A percentile compares a stretch with the other conserved stretches of the same genome.
These are phyloP conservation scores for Pocillopora verrucosa DNA, from an alignment of 64 coral and sea anemone species.

Conservation along the genomic window DNA sequence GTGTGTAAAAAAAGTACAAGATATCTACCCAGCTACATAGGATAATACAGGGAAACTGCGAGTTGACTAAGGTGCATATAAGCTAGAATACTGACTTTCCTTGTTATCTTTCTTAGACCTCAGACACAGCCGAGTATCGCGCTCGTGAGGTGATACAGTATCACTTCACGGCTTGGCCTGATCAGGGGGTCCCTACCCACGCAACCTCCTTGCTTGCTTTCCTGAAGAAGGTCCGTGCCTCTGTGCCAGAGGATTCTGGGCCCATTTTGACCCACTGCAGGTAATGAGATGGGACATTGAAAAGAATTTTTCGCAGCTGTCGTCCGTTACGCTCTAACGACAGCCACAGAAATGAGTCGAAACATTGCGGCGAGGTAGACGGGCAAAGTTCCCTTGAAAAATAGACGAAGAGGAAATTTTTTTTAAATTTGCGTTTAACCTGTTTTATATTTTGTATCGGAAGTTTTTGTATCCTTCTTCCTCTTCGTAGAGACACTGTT, in stretches of 20 bases:
- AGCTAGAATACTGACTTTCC: not conserved
- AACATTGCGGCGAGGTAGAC: no score
- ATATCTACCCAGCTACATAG: no score
- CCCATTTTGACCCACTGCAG: constrained; percentile 94
- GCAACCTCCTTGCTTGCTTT: constrained; percentile 80
- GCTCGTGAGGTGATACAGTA: constrained; percentile 68
- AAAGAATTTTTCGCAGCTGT: not conserved
- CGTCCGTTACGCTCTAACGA: no score
- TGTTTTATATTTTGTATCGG: no score
- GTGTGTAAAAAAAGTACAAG: no score
- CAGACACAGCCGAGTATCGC: constrained; percentile 26
- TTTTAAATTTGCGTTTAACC: no score
- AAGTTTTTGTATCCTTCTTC: no score
- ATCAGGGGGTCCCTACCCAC: constrained; percentile 80
- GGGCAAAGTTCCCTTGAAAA: no score
- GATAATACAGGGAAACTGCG: not conserved
- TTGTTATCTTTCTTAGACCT: constrained; percentile 11
- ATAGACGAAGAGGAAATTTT: no score
- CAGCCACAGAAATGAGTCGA: no score
- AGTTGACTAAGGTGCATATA: not conserved
- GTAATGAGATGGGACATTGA: constrained; percentile 16
- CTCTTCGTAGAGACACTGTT: no score
- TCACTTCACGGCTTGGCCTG: constrained; percentile 84
- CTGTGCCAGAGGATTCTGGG: constrained; percentile 46
- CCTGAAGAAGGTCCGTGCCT: constrained; percentile 51